These are phyloP conservation scores for Catajapyx aquilonaris DNA, from an alignment of 1,140 invertebrate genomes.

Conservation along the genomic window DNA sequence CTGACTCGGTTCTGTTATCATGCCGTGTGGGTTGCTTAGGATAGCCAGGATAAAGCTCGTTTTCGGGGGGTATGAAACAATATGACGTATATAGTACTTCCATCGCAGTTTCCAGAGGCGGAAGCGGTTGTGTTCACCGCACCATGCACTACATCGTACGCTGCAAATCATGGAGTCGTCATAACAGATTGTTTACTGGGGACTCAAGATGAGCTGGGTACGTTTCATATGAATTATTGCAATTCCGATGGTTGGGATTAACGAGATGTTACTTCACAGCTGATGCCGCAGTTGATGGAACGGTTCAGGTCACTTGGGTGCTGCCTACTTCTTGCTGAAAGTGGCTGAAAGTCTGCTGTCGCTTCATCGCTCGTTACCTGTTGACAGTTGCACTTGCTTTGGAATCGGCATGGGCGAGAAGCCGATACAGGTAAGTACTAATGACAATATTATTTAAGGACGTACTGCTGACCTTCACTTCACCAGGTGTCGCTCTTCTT, in stretches of 20 bases:
- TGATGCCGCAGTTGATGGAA: background rate
- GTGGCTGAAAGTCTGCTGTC: conserved; percentile 22
- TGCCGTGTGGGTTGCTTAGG: no score
- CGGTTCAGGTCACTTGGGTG: conserved; percentile 12
- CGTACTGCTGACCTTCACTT: background rate
- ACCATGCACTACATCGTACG: conserved; percentile 16
- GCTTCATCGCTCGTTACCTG: conserved; percentile 21
- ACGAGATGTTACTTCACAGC: background rate
- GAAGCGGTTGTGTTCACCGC: conserved; percentile 16
- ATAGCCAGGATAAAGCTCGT: no score
- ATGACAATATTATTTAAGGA: no score
- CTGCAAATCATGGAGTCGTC: conserved; percentile 22
- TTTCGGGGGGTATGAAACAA: no score
- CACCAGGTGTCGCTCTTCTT: conserved; percentile 26
- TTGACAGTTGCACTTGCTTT: conserved; percentile 28
- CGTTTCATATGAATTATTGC: conserved; percentile 1
- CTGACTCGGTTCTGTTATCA: no score
- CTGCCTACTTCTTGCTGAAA: conserved; percentile 20
- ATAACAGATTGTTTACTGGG: conserved; percentile 18
- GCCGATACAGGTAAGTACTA: conserved; percentile 23
- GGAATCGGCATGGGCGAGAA: conserved; percentile 25
- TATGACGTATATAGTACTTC: no score
- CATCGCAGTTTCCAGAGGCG: no score
- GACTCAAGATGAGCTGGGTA: conserved; percentile 12
- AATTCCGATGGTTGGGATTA: background rate